Evolutionary conservation across 2,113 vertebrate genomes (phyloP), one percentile per base, ranked within the genome.

Genomic region (Ranitomeya variabilis): DNA sequence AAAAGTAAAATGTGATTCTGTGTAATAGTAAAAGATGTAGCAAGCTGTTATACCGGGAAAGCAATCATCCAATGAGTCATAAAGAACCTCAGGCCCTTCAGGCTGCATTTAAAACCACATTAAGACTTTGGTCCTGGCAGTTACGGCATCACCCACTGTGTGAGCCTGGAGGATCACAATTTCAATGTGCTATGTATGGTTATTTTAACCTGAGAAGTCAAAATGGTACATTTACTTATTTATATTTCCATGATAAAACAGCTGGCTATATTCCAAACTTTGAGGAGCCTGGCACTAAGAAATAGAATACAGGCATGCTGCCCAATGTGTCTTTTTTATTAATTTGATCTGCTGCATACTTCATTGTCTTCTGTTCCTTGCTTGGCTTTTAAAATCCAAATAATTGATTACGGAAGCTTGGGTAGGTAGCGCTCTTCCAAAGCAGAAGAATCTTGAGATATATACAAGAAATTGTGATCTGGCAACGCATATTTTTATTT

Each of bases 181-280:
- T 67, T 76, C 73, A 64, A 77, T 89, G 71, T 84, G 59, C 87
- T 84, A 84, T 78, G 73, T 73, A 89, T 51, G 51, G 81, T 89
- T 89, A 84, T 89, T 89, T 89, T 89, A 89, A 89, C 80, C 80
- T 89, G 87, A 78, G 87, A 89, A 89, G 80, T 89, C 87, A 84
- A 89, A 84, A 83, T 83, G 81, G 71, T 78, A 77, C 87, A 89
- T 89, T 89, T 89, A 89, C 87, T 84, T 89, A 89, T 84, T 89
- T 89, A 82, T 88, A 80, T 88, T 88, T 89, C 71, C 71, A 83
- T 78, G 81, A 26, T 89, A 83, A 89, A 89, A 89, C 79, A 84
- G 59, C 54, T 89, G 71, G 81, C 81, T 78, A 74, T n/a, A 76
- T 51, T 83, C 87, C 69, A 88, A 51, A 37, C 55, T 26, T 60